Conservation (phyloP, 2,797 vertebrate species). For the Erethizon dorsatum region DNA sequence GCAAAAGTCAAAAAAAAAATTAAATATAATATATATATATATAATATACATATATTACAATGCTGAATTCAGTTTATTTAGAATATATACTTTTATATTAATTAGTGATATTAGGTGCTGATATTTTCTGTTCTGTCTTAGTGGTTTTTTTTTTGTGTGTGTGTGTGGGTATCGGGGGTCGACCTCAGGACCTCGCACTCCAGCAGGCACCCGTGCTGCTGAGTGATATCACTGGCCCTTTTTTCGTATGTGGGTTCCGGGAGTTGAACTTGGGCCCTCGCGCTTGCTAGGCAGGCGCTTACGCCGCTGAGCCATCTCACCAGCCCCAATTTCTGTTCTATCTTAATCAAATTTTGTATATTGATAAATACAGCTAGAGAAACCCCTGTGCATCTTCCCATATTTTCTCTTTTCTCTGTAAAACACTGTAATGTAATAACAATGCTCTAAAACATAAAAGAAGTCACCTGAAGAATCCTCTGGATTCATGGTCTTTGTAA, state of each 20-base stretch:
- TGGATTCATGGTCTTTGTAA: neutral
- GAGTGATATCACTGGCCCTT: too few relatives aligned
- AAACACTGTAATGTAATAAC: neutral
- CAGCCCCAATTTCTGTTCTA: neutral
- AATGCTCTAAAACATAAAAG: neutral
- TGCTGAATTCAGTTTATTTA: neutral
- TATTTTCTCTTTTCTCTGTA: slow-evolving; percentile 34
- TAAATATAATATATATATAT: neutral
- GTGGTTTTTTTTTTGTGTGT: too few relatives aligned
- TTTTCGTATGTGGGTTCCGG: too few relatives aligned
- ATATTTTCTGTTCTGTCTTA: slow-evolving; percentile 15
- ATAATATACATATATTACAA: neutral
- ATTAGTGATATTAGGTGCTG: neutral
- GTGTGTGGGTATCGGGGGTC: too few relatives aligned
- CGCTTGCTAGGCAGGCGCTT: too few relatives aligned
- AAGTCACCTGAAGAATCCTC: neutral
- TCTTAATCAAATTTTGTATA: neutral
- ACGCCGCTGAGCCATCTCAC: too few relatives aligned
- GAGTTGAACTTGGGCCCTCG: too few relatives aligned
- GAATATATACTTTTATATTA: neutral
- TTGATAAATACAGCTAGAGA: neutral
- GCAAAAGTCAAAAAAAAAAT: neutral
- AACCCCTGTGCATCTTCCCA: neutral
- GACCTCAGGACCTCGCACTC: too few relatives aligned
- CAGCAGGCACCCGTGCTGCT: too few relatives aligned